Evolutionary conservation across 2,113 vertebrate genomes (phyloP), one percentile per base, ranked within the genome.

Genomic region (Vimba vimba): DNA sequence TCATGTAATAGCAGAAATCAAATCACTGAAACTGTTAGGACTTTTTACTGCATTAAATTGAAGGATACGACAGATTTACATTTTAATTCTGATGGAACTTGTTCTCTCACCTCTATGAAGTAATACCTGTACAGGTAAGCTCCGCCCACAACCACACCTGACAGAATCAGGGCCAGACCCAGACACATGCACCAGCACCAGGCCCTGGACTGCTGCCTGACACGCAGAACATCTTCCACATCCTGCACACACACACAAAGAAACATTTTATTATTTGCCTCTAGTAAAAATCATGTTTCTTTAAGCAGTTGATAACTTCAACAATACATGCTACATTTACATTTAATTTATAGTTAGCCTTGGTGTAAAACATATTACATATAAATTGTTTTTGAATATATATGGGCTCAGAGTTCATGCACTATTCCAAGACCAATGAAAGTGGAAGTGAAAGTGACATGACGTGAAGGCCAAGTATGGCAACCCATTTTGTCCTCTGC

Each of bases 181-280:
- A 97, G 95, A 89, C 95, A 97, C 95, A 97, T 96, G 90, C 96
- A 97, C 96, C 96, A 97, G 86, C 96, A 97, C 96, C 97, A 97
- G 69, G 96, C 94, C 82, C 95, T 94, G 85, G 96, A 96, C 83
- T 96, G 92, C 52, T 88, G 96, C 66, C 94, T 94, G 59, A 95
- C 89, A 2, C 93, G 94, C 43, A 96, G 92, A 36, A 93, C 91
- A 60, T 94, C 95, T 85, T 96, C 96, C 15, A 95, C 92, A 87
- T 97, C 96, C 96, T 97, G 87, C 60, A 83, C 30, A 71, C 50
- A 85, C 36, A 86, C 15, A 77, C 30, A 82, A 33, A 75, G 12
- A 59, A 83, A 25, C 8, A 0, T 0, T 6, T 0, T 11, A 21
- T 30, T 30, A 30, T 30, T 17, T 45, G 69, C 21, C 47, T 2